A percentile compares a stretch with the other conserved stretches of the same genome.
These are phyloP conservation scores for Chaenogobius annularis DNA, from an alignment of 2,113 vertebrate genomes.

Conservation along the genomic window DNA sequence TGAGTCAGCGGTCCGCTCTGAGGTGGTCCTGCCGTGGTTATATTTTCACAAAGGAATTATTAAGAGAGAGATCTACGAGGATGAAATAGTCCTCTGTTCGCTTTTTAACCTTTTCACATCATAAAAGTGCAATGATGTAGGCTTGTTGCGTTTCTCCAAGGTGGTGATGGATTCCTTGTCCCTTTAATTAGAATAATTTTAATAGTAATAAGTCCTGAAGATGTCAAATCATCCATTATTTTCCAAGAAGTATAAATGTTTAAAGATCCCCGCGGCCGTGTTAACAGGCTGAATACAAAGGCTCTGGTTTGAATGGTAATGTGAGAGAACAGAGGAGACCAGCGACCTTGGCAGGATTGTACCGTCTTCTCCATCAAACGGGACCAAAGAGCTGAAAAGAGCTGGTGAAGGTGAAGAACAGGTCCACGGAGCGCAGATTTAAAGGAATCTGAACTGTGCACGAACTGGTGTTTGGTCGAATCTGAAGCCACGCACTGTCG, in stretches of 20 bases:
- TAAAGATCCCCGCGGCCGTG: constrained; percentile 7
- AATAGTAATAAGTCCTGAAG: constrained; percentile 6
- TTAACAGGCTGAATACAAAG: constrained; percentile 3
- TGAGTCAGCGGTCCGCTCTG: neutral
- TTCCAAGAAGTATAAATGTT: constrained; percentile 10
- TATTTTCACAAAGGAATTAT: neutral
- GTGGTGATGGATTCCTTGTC: constrained; percentile 4
- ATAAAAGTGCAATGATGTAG: neutral
- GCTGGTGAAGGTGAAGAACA: neutral
- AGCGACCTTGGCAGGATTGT: neutral
- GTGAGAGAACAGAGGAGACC: neutral
- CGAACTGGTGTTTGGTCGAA: no score
- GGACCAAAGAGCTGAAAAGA: neutral
- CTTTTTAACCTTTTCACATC: constrained; percentile 8
- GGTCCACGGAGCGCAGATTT: neutral
- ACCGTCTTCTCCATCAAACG: neutral
- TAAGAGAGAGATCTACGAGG: neutral
- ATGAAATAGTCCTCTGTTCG: neutral
- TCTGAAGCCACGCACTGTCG: no score
- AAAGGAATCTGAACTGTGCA: neutral
- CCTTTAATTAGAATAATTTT: constrained; percentile 11
- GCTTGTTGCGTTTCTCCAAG: neutral
- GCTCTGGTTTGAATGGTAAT: neutral
- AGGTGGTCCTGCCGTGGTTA: neutral
- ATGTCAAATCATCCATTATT: constrained; percentile 11